Evolutionary conservation across 2,797 vertebrate species (phyloP).

Genomic region (Lepus oiostolus): DNA sequence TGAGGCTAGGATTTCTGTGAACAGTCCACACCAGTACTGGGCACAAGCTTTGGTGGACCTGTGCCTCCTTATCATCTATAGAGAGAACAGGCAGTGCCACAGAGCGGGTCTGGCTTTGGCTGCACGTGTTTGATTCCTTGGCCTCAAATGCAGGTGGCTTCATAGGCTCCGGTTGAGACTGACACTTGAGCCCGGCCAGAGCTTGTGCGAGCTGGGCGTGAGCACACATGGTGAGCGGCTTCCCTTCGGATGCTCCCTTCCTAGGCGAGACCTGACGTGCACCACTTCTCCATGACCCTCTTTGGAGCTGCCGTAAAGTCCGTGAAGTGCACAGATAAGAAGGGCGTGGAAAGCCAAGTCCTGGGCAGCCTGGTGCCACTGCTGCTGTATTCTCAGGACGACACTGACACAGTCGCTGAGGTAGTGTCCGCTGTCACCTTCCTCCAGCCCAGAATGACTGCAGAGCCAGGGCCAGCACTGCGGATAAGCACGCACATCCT

Average conservation of each 20-base stretch:
- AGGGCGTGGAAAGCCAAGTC: slow-evolving; percentile 78
- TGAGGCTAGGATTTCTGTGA: background rate
- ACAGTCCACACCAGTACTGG: background rate
- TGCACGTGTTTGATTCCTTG: background rate
- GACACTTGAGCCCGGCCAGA: background rate
- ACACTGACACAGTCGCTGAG: slow-evolving; percentile 77
- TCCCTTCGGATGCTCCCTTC: slow-evolving; percentile 36
- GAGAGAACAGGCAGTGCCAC: background rate
- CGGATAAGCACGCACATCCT: background rate
- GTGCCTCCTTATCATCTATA: background rate
- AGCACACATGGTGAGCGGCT: background rate
- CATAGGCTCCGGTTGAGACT: background rate
- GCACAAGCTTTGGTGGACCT: background rate
- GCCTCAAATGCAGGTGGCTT: background rate
- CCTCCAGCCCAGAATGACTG: background rate
- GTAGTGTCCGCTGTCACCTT: slow-evolving; percentile 61
- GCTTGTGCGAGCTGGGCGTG: background rate
- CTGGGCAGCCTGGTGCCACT: slow-evolving; percentile 82
- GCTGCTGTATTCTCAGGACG: slow-evolving; percentile 84
- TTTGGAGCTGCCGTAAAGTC: slow-evolving; percentile 78
- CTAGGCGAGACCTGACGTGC: slow-evolving; percentile 75
- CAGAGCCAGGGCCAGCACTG: background rate
- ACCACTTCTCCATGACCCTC: slow-evolving; percentile 76
- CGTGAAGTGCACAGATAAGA: slow-evolving; percentile 80
- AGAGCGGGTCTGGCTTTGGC: background rate